A percentile compares a stretch with the other conserved stretches of the same genome.
Conservation (phyloP, 1,140 invertebrate species). For the Platyscapa corneri region DNA sequence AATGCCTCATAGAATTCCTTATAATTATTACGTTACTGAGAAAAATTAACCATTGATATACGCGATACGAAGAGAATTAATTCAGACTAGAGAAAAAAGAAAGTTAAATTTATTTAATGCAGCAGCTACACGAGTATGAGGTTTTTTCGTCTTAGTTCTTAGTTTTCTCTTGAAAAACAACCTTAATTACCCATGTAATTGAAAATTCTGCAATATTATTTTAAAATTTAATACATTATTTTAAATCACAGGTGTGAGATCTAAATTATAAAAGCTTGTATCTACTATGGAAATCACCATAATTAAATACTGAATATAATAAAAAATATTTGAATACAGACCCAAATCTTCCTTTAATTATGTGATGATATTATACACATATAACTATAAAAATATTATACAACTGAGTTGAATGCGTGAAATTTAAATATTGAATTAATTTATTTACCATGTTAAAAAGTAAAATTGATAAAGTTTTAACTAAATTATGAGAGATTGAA, state of each 20-base stretch:
- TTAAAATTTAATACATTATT: neutral
- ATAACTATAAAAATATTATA: too few species aligned
- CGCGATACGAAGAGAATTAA: neutral
- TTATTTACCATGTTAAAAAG: neutral
- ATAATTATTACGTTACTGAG: neutral
- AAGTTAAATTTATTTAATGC: neutral
- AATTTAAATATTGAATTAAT: neutral
- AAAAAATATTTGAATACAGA: too few species aligned
- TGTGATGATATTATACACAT: too few species aligned
- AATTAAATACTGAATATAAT: too few species aligned
- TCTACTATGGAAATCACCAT: too few species aligned
- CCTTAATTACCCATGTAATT: neutral
- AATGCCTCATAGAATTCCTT: neutral
- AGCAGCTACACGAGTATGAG: neutral
- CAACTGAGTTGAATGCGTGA: too few species aligned
- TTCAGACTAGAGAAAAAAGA: neutral
- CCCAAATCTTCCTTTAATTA: too few species aligned
- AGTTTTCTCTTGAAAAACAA: neutral
- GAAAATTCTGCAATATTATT: neutral
- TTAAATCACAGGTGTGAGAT: too few species aligned
- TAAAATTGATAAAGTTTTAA: neutral
- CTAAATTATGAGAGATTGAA: conserved; percentile 4
- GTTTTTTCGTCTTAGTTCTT: too few species aligned
- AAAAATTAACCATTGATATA: neutral
- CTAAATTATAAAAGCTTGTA: too few species aligned